Percentiles rank a stretch among this genome's conserved stretches.
These are phyloP conservation scores for Apis dorsata DNA, from an alignment of 1,140 invertebrate genomes.

Conservation along the genomic window DNA sequence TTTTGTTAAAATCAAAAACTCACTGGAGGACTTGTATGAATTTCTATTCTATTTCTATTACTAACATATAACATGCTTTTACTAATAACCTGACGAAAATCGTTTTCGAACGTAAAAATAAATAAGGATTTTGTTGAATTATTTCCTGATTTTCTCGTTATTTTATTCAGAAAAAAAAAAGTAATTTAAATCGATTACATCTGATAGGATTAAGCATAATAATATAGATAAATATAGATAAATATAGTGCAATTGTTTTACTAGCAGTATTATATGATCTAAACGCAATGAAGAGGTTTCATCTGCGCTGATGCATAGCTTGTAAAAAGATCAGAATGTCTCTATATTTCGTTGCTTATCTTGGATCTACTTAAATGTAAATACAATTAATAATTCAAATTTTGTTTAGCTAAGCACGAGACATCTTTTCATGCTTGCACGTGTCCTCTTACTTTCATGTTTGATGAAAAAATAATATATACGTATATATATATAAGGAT, in stretches of 20 bases:
- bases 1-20: neutral
- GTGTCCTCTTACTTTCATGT: neutral
- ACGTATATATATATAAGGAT: neutral
- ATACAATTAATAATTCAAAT: slow-evolving; percentile 22
- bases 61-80: neutral
- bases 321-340: slow-evolving; percentile 19
- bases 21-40: neutral
- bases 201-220: neutral
- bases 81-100: neutral
- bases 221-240: too few relatives aligned
- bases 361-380: neutral
- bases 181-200: neutral
- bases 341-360: neutral
- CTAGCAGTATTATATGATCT: neutral
- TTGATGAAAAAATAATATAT: neutral
- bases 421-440: neutral
- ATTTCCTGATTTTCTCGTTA: neutral
- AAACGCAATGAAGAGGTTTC: neutral
- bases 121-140: neutral
- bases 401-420: neutral
- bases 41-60: neutral
- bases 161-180: too few relatives aligned
- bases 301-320: slow-evolving; percentile 59
- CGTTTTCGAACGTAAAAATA: neutral
- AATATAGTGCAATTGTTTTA: neutral